phyloP scores from a whole-genome alignment of 2,888 invertebrate species.

The Eudemis profundana region DNA sequence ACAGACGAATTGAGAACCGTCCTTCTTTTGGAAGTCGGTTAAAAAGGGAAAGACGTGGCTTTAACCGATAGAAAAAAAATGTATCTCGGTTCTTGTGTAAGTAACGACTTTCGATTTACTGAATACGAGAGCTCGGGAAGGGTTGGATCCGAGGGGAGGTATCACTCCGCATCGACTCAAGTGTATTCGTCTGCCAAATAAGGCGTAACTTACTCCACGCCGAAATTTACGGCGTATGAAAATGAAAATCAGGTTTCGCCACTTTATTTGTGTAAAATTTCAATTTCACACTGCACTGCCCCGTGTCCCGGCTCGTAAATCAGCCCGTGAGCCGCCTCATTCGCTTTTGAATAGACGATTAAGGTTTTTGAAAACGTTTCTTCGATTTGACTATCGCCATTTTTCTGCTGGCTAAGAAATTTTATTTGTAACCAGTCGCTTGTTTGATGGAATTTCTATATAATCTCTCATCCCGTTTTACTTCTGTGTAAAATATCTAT shows the following conservation, averaged over 20 bases:
- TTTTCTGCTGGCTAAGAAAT: not conserved
- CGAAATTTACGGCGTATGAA: slow-evolving; percentile 67
- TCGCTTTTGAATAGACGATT: slow-evolving; percentile 23
- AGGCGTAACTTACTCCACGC: slow-evolving; percentile 73
- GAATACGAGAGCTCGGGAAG: slow-evolving; percentile 75
- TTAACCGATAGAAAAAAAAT: slow-evolving; percentile 70
- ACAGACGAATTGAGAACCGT: too few relatives aligned
- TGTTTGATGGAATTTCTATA: too few relatives aligned
- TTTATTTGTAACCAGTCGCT: not conserved
- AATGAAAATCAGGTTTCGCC: slow-evolving; percentile 61
- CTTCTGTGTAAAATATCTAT: too few relatives aligned
- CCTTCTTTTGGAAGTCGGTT: too few relatives aligned
- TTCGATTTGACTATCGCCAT: slow-evolving; percentile 17
- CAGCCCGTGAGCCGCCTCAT: slow-evolving; percentile 47
- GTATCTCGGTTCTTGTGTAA: slow-evolving; percentile 75
- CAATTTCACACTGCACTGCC: slow-evolving; percentile 72
- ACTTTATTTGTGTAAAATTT: slow-evolving; percentile 69
- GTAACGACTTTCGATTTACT: slow-evolving; percentile 80
- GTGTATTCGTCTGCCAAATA: slow-evolving; percentile 77
- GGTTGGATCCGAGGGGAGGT: slow-evolving; percentile 70
- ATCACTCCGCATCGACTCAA: slow-evolving; percentile 73
- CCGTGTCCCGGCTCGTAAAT: slow-evolving; percentile 52
- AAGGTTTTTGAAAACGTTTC: slow-evolving; percentile 24
- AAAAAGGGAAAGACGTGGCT: slow-evolving; percentile 65
- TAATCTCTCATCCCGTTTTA: too few relatives aligned